A percentile compares a stretch with the other conserved stretches of the same genome.
These are phyloP conservation scores for Pasiphila rectangulata DNA, from an alignment of 2,888 invertebrate genomes.

Conservation along the genomic window DNA sequence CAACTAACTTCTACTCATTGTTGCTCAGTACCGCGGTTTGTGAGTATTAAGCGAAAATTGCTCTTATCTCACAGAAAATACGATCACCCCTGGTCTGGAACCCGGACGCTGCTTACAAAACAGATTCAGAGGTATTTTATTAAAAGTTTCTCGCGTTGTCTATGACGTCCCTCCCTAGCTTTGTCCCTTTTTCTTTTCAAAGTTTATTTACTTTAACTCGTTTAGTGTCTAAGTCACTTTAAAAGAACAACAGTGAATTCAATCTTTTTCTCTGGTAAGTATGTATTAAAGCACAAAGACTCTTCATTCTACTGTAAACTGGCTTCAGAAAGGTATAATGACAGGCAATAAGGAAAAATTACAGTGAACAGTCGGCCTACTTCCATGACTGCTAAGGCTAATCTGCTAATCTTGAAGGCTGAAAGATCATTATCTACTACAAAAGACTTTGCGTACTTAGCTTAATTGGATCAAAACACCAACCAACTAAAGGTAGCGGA, in stretches of 20 bases:
- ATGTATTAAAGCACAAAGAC: constrained; percentile 46
- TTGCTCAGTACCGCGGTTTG: constrained; percentile 16
- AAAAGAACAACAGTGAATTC: constrained; percentile 49
- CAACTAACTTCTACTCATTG: constrained; percentile 14
- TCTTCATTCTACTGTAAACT: constrained; percentile 38
- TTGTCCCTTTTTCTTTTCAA: constrained; percentile 42
- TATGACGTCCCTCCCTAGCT: constrained; percentile 44
- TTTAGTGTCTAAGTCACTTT: constrained; percentile 47
- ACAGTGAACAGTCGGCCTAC: constrained; percentile 34
- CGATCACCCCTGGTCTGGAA: constrained; percentile 23
- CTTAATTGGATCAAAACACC: constrained; percentile 14
- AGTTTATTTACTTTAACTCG: constrained; percentile 49
- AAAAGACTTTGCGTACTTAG: constrained; percentile 2
- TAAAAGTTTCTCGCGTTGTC: constrained; percentile 50
- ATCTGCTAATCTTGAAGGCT: constrained; percentile 27
- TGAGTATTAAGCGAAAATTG: constrained; percentile 28
- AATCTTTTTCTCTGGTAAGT: constrained; percentile 46
- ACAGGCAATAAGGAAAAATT: constrained; percentile 37
- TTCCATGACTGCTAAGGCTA: constrained; percentile 32
- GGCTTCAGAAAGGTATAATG: constrained; percentile 36
- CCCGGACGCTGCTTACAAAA: constrained; percentile 37
- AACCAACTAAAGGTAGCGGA: background rate
- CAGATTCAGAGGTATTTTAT: constrained; percentile 49
- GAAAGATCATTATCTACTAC: constrained; percentile 13
- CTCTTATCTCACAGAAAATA: constrained; percentile 26